Evolutionary conservation across 2,113 vertebrate genomes (phyloP), one percentile per base, ranked within the genome.

Genomic region (Crypturellus undulatus): DNA sequence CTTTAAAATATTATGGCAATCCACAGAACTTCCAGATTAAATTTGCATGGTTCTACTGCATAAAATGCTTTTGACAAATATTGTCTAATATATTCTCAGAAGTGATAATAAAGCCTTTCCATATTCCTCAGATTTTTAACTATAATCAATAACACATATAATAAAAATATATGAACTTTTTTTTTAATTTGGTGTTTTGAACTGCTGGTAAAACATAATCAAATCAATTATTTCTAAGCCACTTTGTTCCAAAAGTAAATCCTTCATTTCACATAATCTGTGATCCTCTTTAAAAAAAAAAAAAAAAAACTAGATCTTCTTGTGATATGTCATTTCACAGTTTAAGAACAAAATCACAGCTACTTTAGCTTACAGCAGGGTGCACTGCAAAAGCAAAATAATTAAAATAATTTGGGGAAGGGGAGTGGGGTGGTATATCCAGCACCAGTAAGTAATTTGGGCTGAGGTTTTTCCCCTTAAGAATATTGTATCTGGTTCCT

Each of bases 301-400:
- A 49, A 49, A 49, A 42, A 42, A 42, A 42, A 4, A 11, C 40
- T 12, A 42, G 10, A 42, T 42, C 96, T 91, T 94, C 70, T 95
- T 96, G 95, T 94, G 95, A 88, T 92, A 96, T 81, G 52, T 95
- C 49, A 89, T 96, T 98, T 98, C 97, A 98, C 96, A 98, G 97
- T 97, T 97, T 97, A 96, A 97, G 90, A 90, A 87, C 86, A 96
- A 97, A 95, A 94, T 97, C 96, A 97, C 94, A 97, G 94, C 96
- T 96, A 90, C 96, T 94, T 96, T 78, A 86, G 63, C 83, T 93
- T 96, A 96, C 89, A 95, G 80, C 93, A 94, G 67, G 85, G 90
- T 96, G 73, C 91, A 96, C 67, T 77, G 59, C 91, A 93, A 95
- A 94, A 76, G 69, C 84, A 89, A 94, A 96, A 94, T 93, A 40